Percentiles rank a stretch among this genome's conserved stretches.
These are phyloP conservation scores for Ictalurus furcatus DNA, from an alignment of 2,113 vertebrate genomes.

Conservation along the genomic window DNA sequence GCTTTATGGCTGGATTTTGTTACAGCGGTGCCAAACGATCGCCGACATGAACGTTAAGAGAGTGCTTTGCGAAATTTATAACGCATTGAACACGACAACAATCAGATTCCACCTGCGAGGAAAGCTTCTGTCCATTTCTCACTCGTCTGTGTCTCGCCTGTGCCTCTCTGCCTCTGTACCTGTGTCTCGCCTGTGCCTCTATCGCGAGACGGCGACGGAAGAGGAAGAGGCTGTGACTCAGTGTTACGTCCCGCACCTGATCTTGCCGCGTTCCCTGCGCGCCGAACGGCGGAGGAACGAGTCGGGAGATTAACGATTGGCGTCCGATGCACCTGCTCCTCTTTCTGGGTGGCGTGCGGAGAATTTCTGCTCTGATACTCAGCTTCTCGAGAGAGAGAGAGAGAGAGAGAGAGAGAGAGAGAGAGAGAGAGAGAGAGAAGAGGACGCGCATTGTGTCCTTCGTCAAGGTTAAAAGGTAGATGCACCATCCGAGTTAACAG, in stretches of 20 bases:
- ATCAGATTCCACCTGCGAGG: background rate
- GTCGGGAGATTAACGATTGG: background rate
- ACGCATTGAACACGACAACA: background rate
- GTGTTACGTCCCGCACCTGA: background rate
- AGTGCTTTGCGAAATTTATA: background rate
- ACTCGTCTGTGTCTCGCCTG: background rate
- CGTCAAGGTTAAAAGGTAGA: conserved; percentile 53
- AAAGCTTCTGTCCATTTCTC: background rate
- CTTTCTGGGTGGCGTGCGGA: no score
- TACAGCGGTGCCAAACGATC: background rate
- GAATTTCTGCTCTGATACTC: background rate
- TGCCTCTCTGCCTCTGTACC: background rate
- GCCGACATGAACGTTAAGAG: background rate
- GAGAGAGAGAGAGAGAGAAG: background rate
- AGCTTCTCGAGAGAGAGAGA: background rate
- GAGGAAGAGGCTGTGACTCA: no score
- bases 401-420: background rate
- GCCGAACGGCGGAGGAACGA: background rate
- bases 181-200: background rate
- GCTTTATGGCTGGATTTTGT: background rate
- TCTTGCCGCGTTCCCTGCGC: background rate
- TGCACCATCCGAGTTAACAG: conserved; percentile 52
- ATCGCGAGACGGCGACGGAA: background rate
- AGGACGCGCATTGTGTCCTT: conserved; percentile 38
- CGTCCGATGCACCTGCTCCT: background rate